phyloP scores from a whole-genome alignment of 1,140 invertebrate species.

The Dendrolimus kikuchii region DNA sequence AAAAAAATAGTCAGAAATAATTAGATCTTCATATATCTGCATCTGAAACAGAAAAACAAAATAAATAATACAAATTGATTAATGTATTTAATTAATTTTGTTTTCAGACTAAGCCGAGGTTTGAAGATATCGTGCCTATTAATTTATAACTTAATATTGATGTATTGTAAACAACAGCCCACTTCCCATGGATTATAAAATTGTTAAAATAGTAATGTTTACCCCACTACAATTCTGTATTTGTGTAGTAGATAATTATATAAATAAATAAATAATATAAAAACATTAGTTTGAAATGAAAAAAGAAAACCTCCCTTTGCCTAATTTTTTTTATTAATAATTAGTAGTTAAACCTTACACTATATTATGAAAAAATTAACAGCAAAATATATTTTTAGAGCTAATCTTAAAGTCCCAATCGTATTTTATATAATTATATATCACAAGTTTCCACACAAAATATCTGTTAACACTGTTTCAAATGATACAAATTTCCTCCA shows the following conservation, averaged over 20 bases:
- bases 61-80: constrained; percentile 21
- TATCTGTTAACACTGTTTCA: constrained; percentile 39
- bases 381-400: constrained; percentile 20
- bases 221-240: constrained; percentile 1
- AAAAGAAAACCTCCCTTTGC: constrained; percentile 59
- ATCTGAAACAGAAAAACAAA: constrained; percentile 68
- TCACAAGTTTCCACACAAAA: constrained; percentile 25
- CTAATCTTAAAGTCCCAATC: constrained; percentile 35
- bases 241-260: constrained; percentile 52
- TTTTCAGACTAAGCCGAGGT: constrained; percentile 55
- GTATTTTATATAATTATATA: constrained; percentile 23
- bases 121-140: constrained; percentile 21
- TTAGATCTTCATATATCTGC: constrained; percentile 57
- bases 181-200: too few relatives aligned
- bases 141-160: constrained; percentile 18
- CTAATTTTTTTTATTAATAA: constrained; percentile 24
- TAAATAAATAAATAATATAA: constrained; percentile 44
- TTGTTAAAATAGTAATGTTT: too few relatives aligned
- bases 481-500: constrained; percentile 69
- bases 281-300: constrained; percentile 28
- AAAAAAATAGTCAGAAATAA: constrained; percentile 35
- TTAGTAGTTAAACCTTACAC: constrained; percentile 46
- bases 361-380: constrained; percentile 20
- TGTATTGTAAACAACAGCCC: too few relatives aligned
- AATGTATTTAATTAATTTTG: constrained; percentile 45